Base-by-base conservation (phyloP, 2,888 invertebrate genomes). In the Caenorhabditis zanzibari region DNA sequence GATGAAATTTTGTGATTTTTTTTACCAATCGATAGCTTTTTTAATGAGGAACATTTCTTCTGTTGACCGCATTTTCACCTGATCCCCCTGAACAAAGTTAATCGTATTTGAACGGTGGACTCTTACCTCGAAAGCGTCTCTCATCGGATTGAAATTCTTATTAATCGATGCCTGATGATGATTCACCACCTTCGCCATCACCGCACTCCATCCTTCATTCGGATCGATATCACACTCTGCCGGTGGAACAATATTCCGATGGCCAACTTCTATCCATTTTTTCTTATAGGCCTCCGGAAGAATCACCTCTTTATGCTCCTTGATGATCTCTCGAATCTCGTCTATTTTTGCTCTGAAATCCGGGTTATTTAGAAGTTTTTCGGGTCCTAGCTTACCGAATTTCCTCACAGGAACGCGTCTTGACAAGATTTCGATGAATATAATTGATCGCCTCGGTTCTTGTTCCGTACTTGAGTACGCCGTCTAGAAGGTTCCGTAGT, bases 301-400 rank as follows among this genome's bases (percentile, higher is more conserved):
- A 22, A 69, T 54, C 0, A 38, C 22, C 52, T 77, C 81, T 24
- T 69, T 72, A 28, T 81, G 63, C 32, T 86, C 86, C 9, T 44
- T 56, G 56, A 83, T 73, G 22, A 86, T 74, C 7, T 80, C 75
- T 10, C 86, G 84, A 28, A 86, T 81, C 44, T 86, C 86, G 24
- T 81, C 77, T 1, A 86, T 26, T 74, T 86, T 86, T 19, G 69
- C 66, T 28, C 75, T 84, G 35, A n/a, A 85, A 63, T 19, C 19
- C 19, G 1, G 10, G 10, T 49, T 49, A 5, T 49, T 49, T 19
- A 3, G 16, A 44, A 44, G 12, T 7, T n/a, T 16, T 16, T 12
- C 14, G 47, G 2, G 2, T 26, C n/a, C 16, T 2, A 10, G 54
- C 69, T 74, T 14, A 85, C 85, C 77, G 76, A 3, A 86, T 58